Conservation (phyloP, 1,140 invertebrate genomes). For the Battus philenor region DNA sequence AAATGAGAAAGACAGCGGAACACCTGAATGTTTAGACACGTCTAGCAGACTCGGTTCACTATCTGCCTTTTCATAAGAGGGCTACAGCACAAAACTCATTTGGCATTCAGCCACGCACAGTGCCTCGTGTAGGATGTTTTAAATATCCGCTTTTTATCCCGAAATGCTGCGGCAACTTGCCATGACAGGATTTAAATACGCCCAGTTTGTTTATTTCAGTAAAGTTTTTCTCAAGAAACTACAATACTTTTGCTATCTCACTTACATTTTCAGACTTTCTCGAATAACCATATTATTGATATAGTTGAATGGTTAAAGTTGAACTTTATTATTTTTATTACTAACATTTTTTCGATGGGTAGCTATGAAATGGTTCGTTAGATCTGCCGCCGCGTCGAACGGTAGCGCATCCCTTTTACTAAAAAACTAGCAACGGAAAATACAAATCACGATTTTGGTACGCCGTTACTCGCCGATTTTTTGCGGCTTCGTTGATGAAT, state of each 20-base stretch:
- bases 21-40: slow-evolving; percentile 34
- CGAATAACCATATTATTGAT: no score
- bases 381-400: slow-evolving; percentile 40
- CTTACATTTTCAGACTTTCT: no score
- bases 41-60: slow-evolving; percentile 38
- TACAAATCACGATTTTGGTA: slow-evolving; percentile 51
- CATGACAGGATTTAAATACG: slow-evolving; percentile 37
- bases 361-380: slow-evolving; percentile 54
- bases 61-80: slow-evolving; percentile 55
- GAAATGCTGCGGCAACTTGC: slow-evolving; percentile 40
- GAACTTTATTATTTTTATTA: slow-evolving; percentile 25
- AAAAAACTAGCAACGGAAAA: slow-evolving; percentile 57
- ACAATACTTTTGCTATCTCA: no score
- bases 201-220: background rate
- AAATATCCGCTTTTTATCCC: slow-evolving; percentile 59
- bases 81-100: slow-evolving; percentile 70
- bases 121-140: slow-evolving; percentile 53
- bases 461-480: slow-evolving; percentile 9
- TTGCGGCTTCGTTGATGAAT: slow-evolving; percentile 5
- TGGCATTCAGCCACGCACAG: slow-evolving; percentile 70
- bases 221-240: slow-evolving; percentile 2
- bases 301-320: background rate
- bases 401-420: slow-evolving; percentile 38
- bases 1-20: slow-evolving; percentile 30
- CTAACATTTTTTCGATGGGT: slow-evolving; percentile 40